Base-by-base conservation (phyloP, 2,113 vertebrate genomes). In the Acanthisitta chloris region DNA sequence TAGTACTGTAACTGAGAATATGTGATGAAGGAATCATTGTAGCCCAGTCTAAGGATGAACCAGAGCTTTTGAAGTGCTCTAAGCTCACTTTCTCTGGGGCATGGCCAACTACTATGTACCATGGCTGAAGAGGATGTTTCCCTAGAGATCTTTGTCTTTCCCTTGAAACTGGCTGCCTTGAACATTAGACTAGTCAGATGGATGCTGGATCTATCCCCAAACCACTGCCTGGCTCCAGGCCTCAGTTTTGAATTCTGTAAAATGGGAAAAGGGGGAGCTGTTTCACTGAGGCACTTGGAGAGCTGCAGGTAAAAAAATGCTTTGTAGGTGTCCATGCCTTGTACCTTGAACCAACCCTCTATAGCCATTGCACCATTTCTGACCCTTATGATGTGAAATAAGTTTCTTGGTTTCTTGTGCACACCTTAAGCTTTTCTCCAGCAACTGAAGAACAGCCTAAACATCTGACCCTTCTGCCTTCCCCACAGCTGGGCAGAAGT, bases 21-120 rank as follows among this genome's bases (percentile, higher is more conserved):
- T 14, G 25, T n/a, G 24, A 42, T 59, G 54, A 72, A 76, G 34
- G 36, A 83, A 43, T 58, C 34, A 61, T 25, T 3, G 2, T 43
- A 52, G 80, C 52, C 23, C n/a, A 52, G 25, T 31, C 16, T 86
- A 59, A 85, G 34, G 46, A 54, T 14, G 38, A 82, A 52, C 9
- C 0, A 0, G 51, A 79, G 42, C n/a, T 91, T 84, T 21, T 72
- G 36, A 81, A 92, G 34, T 25, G 15, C n/a, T 78, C 55, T 61
- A 55, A 88, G 42, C 19, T 71, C 48, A n/a, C 52, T 89, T 83
- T 10, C 26, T 80, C 23, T 24, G 13, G 9, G 61, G 29, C 38
- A 81, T 2, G 5, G 43, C 18, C 38, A 48, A 14, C 23, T 43
- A 43, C 20, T 59, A 8, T 0, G 0, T 40, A 45, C 21, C 11